Base-by-base conservation (phyloP, 2,113 vertebrate genomes). In the Bungarus multicinctus region DNA sequence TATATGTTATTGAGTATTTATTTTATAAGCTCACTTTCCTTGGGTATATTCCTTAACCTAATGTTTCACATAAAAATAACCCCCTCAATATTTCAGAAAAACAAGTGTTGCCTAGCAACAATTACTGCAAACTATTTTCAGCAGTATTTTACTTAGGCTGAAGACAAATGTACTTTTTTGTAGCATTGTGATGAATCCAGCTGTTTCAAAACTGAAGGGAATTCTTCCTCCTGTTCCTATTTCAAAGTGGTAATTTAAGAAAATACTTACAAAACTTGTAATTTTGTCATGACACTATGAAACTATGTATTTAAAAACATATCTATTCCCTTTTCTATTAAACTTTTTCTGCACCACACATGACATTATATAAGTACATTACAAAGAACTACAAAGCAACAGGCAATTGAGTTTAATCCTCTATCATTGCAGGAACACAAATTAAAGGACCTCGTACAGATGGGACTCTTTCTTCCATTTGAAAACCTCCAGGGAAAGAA, bases 51-150 rank as follows among this genome's bases (percentile, higher is more conserved):
- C 58, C 58, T 88, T 53, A 92, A 52, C 64, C 57, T 87, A 88
- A 92, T 69, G 85, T 88, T 92, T 88, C 86, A 88, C n/a, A 4
- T 50, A 43, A 92, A 92, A 92, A 88, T 88, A 92, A 92, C 64
- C n/a, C 57, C 57, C 57, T 92, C 91, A 92, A 88, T 60, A 88
- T 92, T 88, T 88, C n/a, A 39, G 23, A 60, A 88, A 87, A 92
- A 88, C 86, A 88, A 25, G 85, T 20, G 50, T 92, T 88, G 86
- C 91, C 86, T 69, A 60, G 91, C 86, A 92, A 92, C 91, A 69
- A 69, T 53, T 39, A 87, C 57, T 88, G 85, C 85, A 88, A 88
- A 92, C 57, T 92, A 50, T 88, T 92, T 92, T 47, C 57, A 50
- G 86, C 45, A 60, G 45, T 92, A 69, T 92, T 88, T 64, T 69